phyloP scores from a whole-genome alignment of 1,140 invertebrate species.

The Euglossa dilemma region DNA sequence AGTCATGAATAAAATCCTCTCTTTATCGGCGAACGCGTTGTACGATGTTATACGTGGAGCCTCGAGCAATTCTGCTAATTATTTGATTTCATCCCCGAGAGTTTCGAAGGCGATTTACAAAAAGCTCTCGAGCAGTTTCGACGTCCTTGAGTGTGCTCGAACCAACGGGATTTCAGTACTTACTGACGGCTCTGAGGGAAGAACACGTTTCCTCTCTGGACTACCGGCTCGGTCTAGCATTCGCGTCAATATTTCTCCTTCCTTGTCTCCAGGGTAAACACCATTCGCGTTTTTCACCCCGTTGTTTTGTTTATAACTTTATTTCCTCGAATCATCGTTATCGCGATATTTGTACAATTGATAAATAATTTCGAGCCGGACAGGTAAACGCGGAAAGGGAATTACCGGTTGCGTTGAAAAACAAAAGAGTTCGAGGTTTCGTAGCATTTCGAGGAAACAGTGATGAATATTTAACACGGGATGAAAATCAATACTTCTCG shows the following conservation, averaged over 20 bases:
- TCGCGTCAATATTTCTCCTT: not conserved
- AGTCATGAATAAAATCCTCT: not conserved
- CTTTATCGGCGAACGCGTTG: not conserved
- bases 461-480: too few relatives aligned
- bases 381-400: not conserved
- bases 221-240: not conserved
- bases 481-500: too few relatives aligned
- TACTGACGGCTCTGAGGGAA: slow-evolving; percentile 1
- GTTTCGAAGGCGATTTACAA: slow-evolving; percentile 20
- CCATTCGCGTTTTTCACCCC: too few relatives aligned
- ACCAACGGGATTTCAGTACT: slow-evolving; percentile 39
- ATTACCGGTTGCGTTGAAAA: not conserved
- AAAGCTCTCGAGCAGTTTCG: slow-evolving; percentile 36
- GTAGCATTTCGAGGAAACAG: too few relatives aligned
- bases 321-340: not conserved
- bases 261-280: not conserved
- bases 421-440: too few relatives aligned
- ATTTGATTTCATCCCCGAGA: slow-evolving; percentile 8
- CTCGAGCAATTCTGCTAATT: slow-evolving; percentile 17
- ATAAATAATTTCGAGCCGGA: not conserved
- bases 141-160: slow-evolving; percentile 44
- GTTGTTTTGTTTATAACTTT: too few relatives aligned
- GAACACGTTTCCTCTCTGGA: slow-evolving; percentile 9
- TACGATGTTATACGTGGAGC: not conserved
- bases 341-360: not conserved